These are phyloP conservation scores for Ypsolopha sequella DNA, from an alignment of 2,888 invertebrate genomes.

Conservation along the genomic window DNA sequence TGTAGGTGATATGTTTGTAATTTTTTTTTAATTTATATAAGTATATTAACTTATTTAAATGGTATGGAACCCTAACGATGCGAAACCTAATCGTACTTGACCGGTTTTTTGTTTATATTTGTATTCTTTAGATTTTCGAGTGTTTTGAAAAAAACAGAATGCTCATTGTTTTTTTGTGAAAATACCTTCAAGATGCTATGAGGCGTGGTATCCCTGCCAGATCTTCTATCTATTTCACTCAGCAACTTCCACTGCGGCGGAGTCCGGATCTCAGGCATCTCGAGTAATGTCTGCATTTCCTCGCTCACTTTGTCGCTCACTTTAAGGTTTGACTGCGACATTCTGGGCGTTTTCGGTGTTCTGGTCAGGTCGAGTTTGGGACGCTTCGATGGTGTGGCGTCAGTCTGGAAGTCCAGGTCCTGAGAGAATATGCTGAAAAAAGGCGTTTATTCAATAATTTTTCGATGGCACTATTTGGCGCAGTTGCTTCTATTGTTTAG, in stretches of 20 bases:
- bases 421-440: slow-evolving; percentile 28
- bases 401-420: slow-evolving; percentile 17
- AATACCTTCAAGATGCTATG: slow-evolving; percentile 76
- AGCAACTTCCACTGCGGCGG: slow-evolving; percentile 22
- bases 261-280: slow-evolving; percentile 68
- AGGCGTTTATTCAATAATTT: background rate
- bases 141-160: too few relatives aligned
- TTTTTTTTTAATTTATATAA: too few relatives aligned
- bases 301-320: slow-evolving; percentile 25
- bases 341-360: slow-evolving; percentile 28
- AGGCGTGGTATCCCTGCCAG: slow-evolving; percentile 55
- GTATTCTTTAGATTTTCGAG: too few relatives aligned
- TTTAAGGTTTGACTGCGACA: slow-evolving; percentile 24
- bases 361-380: slow-evolving; percentile 27
- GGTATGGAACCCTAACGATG: too few relatives aligned
- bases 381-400: slow-evolving; percentile 44
- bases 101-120: too few relatives aligned
- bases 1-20: too few relatives aligned
- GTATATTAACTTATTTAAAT: too few relatives aligned
- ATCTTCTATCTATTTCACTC: slow-evolving; percentile 14
- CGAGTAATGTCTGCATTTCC: slow-evolving; percentile 51
- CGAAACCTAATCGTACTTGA: too few relatives aligned
- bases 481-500: too few relatives aligned
- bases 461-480: background rate
- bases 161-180: too few relatives aligned